Base-by-base conservation (phyloP, 2,888 invertebrate species). In the Tortrix viridana region DNA sequence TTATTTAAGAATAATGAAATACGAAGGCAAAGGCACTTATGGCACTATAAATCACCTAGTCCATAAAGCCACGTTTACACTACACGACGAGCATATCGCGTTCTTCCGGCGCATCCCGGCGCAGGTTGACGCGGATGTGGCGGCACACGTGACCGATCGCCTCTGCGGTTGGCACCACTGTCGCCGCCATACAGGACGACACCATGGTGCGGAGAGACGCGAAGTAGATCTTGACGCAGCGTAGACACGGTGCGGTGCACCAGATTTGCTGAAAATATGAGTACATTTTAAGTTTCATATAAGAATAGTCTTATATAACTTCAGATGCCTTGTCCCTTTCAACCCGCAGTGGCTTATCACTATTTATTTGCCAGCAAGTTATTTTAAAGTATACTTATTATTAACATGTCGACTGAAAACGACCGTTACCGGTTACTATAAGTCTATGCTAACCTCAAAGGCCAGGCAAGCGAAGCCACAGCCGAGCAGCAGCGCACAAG, bases 391-490 rank as follows among this genome's bases (percentile, higher is more conserved):
- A n/a, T n/a, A n/a, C n/a, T n/a, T n/a, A n/a, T n/a, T n/a, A n/a
- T n/a, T n/a, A n/a, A n/a, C n/a, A n/a, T n/a, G n/a, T n/a, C n/a
- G n/a, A n/a, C n/a, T n/a, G n/a, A n/a, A n/a, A n/a, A n/a, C n/a
- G n/a, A n/a, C n/a, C n/a, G n/a, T n/a, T n/a, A n/a, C n/a, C n/a
- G n/a, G n/a, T n/a, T n/a, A n/a, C n/a, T n/a, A n/a, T n/a, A n/a
- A n/a, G n/a, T 48, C 26, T 32, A 41, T 14, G 56, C 54, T 80
- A 77, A 95, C 95, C 92, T 95, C 93, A 78, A 96, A 96, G 12
- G 96, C 94, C 16, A 96, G 86, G 70, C 94, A 95, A 46, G 95
- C 95, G 76, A 95, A 95, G 1, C 94, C 92, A 68, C 94, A 93
- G 32, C 95, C 95, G 53, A 95, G 91, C 68, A 93, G 85, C 65